Evolutionary conservation across 2,797 vertebrate species (phyloP), one percentile per base, ranked within the genome.

Genomic region (Coregonus ussuriensis): DNA sequence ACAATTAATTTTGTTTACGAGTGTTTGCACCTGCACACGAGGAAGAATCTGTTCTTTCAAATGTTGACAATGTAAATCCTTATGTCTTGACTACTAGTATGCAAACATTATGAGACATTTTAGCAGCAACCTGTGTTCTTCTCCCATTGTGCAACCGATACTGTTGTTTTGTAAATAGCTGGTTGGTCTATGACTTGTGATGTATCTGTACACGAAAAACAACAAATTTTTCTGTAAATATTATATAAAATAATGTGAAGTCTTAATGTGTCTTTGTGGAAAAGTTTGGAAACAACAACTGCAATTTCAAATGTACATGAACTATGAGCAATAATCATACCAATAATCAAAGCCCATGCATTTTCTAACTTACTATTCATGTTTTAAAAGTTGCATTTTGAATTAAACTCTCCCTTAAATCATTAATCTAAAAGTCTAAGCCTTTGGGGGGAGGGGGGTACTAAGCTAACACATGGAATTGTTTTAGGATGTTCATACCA

Each of bases 41-140:
- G 35, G 35, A 37, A 37, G 5, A 37, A 37, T 37, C 6, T 37
- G 35, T 37, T 37, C 6, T 37, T 37, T 37, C 35, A 37, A 37
- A 37, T 37, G 35, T 37, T 37, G 35, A 37, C 37, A 41, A 41
- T 41, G 37, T 41, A 41, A 47, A 47, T 9, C 41, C 41, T 41
- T 2, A 41, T 9, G 6, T 7, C 7, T 41, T 41, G 37, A 41
- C 6, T 54, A 16, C 53, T 54, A 52, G 31, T 68, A 65, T 63
- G 69, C 16, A 31, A 66, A 13, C 59, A 6, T 47, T 74, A 7
- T 9, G 77, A 16, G 54, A 56, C 25, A 25, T 25, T 25, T 25
- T 25, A 25, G 25, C 25, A 25, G 25, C 25, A 25, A 25, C 21
- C 62, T 65, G 84, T 77, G 87, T 85, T 83, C 81, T 88, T 79